Percentiles rank a stretch among this genome's conserved stretches.
These are phyloP conservation scores for Ciconia maguari DNA, from an alignment of 2,113 vertebrate species.

Conservation along the genomic window DNA sequence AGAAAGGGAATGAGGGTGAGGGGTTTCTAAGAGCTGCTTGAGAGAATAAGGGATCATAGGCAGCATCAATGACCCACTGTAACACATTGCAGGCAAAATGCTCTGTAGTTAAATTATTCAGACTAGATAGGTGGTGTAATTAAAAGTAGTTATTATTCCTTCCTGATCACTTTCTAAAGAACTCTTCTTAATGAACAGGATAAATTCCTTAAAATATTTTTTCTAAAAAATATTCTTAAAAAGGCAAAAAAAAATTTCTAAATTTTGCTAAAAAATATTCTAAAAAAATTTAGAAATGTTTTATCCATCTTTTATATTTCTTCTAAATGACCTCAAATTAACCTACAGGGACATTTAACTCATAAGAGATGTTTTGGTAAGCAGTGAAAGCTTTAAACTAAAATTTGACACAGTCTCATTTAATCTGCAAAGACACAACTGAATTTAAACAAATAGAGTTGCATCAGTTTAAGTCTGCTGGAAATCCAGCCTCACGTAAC, in stretches of 20 bases:
- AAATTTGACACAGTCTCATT: neutral
- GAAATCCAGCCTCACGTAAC: neutral
- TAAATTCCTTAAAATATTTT: neutral
- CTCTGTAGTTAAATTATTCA: slow-evolving; percentile 7
- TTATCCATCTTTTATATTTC: neutral
- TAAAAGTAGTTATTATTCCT: neutral
- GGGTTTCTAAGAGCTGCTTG: neutral
- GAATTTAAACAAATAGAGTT: neutral
- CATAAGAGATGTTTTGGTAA: neutral
- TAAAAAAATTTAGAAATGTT: neutral
- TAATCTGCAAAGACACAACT: neutral
- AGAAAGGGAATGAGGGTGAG: neutral
- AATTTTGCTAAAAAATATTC: no score
- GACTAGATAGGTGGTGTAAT: neutral
- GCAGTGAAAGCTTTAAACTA: neutral
- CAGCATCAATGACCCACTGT: neutral
- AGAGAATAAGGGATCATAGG: neutral
- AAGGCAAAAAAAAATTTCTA: no score
- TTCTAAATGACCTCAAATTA: neutral
- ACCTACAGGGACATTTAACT: neutral
- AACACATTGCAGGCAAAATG: neutral
- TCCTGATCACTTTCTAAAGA: neutral
- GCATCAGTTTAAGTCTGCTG: neutral
- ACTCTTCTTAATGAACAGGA: neutral
- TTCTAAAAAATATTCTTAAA: neutral